Conservation (phyloP, 2,888 invertebrate species). For the Scrobipalpa atriplicella region DNA sequence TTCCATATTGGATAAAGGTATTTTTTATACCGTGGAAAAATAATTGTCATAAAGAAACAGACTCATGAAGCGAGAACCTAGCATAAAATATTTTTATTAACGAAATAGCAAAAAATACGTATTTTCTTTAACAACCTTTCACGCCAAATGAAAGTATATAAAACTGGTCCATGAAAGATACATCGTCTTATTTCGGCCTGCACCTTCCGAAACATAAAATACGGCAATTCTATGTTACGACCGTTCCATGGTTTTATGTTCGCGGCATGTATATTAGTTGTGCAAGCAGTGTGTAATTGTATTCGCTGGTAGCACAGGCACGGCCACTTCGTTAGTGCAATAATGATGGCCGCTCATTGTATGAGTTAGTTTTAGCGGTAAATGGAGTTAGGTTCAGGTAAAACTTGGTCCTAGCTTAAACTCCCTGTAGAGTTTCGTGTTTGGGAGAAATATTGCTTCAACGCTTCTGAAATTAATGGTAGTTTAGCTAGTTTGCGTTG, state of each 20-base stretch:
- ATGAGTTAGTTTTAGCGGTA: constrained; percentile 17
- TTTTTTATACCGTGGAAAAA: no score
- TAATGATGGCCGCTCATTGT: constrained; percentile 24
- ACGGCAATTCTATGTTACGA: constrained; percentile 1
- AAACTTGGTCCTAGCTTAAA: constrained; percentile 13
- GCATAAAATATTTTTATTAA: background rate
- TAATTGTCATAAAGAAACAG: background rate
- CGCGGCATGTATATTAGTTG: constrained; percentile 21
- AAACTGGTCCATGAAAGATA: background rate
- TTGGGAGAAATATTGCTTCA: constrained; percentile 1
- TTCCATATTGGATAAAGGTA: no score
- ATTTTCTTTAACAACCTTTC: background rate
- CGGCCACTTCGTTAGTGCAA: constrained; percentile 25
- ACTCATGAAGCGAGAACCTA: background rate
- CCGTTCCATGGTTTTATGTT: constrained; percentile 18
- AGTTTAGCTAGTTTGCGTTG: constrained; percentile 9
- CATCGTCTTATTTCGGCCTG: background rate
- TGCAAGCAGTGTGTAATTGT: constrained; percentile 24
- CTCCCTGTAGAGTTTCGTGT: constrained; percentile 8
- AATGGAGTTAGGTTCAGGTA: constrained; percentile 17
- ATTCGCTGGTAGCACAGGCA: constrained; percentile 11
- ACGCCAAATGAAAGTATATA: background rate
- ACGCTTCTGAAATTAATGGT: constrained; percentile 8
- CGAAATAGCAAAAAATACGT: no score
- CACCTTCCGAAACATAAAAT: constrained; percentile 12